phyloP scores from a whole-genome alignment of 2,113 vertebrate species.

The Riparia riparia region DNA sequence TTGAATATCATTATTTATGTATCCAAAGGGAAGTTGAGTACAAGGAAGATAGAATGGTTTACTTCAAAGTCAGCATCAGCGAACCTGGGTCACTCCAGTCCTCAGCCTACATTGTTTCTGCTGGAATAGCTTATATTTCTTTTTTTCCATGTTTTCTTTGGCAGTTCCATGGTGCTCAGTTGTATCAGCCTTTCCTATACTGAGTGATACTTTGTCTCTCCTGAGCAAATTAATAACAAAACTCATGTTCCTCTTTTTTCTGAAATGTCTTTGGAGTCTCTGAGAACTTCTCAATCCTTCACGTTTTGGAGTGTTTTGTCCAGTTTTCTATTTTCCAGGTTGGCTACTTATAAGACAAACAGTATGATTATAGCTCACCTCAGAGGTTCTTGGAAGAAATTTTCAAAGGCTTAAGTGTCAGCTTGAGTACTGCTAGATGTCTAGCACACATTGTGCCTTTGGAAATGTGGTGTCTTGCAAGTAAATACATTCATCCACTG shows the following conservation, averaged over 20 bases:
- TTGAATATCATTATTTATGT: neutral
- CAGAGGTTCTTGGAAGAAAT: neutral
- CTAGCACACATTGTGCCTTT: neutral
- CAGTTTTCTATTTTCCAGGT: neutral
- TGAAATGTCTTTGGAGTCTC: neutral
- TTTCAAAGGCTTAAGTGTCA: neutral
- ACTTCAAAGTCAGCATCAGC: neutral
- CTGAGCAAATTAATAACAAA: neutral
- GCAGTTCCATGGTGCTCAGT: neutral
- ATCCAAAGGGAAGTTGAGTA: neutral
- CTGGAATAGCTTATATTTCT: neutral
- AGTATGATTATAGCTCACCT: neutral
- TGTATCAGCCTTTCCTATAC: neutral
- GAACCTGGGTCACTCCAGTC: neutral
- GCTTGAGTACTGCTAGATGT: neutral
- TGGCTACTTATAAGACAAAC: slow-evolving; percentile 7
- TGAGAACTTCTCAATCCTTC: neutral
- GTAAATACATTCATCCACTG: neutral
- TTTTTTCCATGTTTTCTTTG: neutral
- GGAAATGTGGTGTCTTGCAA: neutral
- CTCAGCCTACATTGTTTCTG: neutral
- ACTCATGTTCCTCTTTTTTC: neutral
- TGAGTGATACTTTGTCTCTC: neutral
- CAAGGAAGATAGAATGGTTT: neutral
- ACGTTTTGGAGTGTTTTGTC: neutral